phyloP scores from a whole-genome alignment of 2,888 invertebrate species.

The Drosophila monieri region DNA sequence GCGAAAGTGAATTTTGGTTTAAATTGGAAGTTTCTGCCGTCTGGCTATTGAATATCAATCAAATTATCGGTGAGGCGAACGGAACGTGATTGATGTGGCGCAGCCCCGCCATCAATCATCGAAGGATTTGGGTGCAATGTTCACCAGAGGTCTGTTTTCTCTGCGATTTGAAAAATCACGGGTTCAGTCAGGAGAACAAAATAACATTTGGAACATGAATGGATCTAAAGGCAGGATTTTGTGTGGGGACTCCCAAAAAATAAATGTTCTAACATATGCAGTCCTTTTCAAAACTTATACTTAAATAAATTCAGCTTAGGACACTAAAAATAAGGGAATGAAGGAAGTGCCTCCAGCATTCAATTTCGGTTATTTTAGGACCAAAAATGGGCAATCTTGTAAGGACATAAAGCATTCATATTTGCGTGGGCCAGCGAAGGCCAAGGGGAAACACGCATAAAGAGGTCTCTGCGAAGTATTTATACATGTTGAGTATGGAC shows the following conservation, averaged over 20 bases:
- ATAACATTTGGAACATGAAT: not conserved
- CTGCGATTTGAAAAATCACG: constrained; percentile 45
- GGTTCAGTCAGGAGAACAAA: constrained; percentile 21
- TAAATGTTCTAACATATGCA: no score
- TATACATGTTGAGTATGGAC: not conserved
- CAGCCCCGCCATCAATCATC: constrained; percentile 56
- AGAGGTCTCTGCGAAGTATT: constrained; percentile 22
- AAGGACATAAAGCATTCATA: constrained; percentile 14
- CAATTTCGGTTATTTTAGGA: constrained; percentile 9
- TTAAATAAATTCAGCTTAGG: not conserved
- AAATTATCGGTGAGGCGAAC: constrained; percentile 45
- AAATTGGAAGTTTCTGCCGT: constrained; percentile 5
- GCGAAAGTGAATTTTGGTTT: constrained; percentile 1
- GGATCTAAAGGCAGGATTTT: not conserved
- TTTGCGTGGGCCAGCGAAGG: constrained; percentile 15
- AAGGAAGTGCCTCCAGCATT: constrained; percentile 10
- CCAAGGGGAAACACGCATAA: constrained; percentile 13
- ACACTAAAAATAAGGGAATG: not conserved
- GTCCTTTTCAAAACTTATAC: not conserved
- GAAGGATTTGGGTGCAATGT: constrained; percentile 33
- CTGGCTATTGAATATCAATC: constrained; percentile 49
- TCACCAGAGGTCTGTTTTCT: not conserved
- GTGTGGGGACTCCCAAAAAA: not conserved
- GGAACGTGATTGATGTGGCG: constrained; percentile 52
- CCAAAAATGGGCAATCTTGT: not conserved